Conservation (phyloP, 2,888 invertebrate species). For the Adela reaumurella region DNA sequence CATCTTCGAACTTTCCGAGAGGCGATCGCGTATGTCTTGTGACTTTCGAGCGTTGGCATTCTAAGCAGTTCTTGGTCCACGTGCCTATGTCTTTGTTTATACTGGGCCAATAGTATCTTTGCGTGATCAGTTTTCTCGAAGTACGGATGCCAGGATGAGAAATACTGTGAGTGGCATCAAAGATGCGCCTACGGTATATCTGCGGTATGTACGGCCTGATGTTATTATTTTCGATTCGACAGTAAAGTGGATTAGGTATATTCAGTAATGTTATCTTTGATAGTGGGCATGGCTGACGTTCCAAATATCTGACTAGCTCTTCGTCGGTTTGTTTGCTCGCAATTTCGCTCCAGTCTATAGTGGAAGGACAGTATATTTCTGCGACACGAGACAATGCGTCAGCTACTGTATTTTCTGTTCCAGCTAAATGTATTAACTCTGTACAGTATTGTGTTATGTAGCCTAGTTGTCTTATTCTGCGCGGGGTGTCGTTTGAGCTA, state of each 20-base stretch:
- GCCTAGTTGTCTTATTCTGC: no score
- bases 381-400: constrained; percentile 1
- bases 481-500: no score
- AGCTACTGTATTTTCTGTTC: neutral
- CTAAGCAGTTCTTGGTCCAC: neutral
- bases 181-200: neutral
- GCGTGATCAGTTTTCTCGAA: neutral
- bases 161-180: neutral
- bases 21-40: neutral
- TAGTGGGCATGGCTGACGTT: neutral
- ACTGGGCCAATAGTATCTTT: neutral
- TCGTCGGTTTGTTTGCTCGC: constrained; percentile 1
- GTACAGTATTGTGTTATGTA: no score
- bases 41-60: neutral
- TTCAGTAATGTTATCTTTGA: neutral
- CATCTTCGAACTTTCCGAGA: neutral
- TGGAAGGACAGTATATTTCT: neutral
- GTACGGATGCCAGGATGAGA: neutral
- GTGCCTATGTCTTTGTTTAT: neutral
- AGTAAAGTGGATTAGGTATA: neutral
- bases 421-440: neutral
- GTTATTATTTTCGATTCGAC: neutral
- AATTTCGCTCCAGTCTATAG: constrained; percentile 2
- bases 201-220: neutral
- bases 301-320: neutral